Evolutionary conservation across 2,113 vertebrate genomes (phyloP), one percentile per base, ranked within the genome.

Genomic region (Chaenocephalus aceratus): DNA sequence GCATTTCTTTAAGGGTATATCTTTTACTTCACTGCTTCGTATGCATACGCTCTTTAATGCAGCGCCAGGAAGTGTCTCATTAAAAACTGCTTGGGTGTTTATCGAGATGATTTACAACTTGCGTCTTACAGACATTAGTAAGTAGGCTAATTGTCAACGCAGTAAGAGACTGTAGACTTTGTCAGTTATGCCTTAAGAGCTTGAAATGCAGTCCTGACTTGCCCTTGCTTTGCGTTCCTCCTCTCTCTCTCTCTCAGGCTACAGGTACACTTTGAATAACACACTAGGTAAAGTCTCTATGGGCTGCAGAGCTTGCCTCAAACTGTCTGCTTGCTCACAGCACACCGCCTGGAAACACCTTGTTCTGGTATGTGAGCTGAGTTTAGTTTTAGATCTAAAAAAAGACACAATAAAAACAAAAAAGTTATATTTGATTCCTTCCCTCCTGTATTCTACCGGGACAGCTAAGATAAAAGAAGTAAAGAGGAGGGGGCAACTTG

Each of bases 141-240:
- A 21, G 49, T 44, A 21, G 21, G 36, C 18, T 23, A n/a, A 21
- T 54, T 61, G 69, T 69, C 66, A 54, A 83, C 44, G 49, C 53
- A 54, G 44, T 26, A 30, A 56, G 51, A 75, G 44, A 68, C 34
- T 52, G 45, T 11, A 46, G 52, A 59, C 45, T 82, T 78, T 85
- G 61, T 68, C 85, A 63, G 90, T 86, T 89, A 49, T 61, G 86
- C 88, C 89, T 79, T 5, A 45, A 84, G 86, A 84, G 54, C 48
- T 89, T 78, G 64, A 59, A 67, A 79, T 12, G 62, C 21, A 69
- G 86, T 85, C 71, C 73, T 56, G 67, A 89, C 88, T 86, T 78
- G 82, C 75, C 83, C 76, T 74, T 0, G 0, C 52, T 77, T 75
- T 66, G 54, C 18, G 57, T 80, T 61, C 52, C 61, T 52, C 30